Conservation (phyloP, 2,888 invertebrate genomes). For the Prostheceraeus crozeri region DNA sequence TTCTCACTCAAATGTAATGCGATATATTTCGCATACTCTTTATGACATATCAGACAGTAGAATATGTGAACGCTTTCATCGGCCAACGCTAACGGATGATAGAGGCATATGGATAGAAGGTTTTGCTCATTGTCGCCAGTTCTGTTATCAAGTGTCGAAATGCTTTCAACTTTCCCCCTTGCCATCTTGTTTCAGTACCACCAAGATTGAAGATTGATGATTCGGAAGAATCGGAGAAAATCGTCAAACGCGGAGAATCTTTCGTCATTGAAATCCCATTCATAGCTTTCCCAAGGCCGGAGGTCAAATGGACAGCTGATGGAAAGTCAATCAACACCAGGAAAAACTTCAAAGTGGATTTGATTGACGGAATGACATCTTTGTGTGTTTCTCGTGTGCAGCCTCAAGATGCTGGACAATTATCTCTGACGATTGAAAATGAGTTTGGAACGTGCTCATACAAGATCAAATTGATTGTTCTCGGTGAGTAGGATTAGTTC, state of each 20-base stretch:
- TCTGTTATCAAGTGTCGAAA: too few relatives aligned
- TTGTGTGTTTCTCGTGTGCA: slow-evolving; percentile 21
- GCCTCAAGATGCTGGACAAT: slow-evolving; percentile 42
- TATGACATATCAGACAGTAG: too few relatives aligned
- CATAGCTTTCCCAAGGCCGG: slow-evolving; percentile 43
- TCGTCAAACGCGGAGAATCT: slow-evolving; percentile 49
- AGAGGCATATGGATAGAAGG: too few relatives aligned
- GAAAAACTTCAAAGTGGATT: slow-evolving; percentile 34
- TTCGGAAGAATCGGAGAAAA: background rate
- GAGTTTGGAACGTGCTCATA: slow-evolving; percentile 47
- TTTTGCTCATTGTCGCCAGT: too few relatives aligned
- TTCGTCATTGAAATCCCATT: slow-evolving; percentile 45
- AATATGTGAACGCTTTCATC: too few relatives aligned
- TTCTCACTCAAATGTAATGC: too few relatives aligned
- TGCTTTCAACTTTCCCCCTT: too few relatives aligned
- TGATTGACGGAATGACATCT: slow-evolving; percentile 30
- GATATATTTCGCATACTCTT: too few relatives aligned
- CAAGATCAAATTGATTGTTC: slow-evolving; percentile 50
- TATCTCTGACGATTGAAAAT: slow-evolving; percentile 48
- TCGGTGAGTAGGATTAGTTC: slow-evolving; percentile 64
- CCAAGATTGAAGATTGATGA: background rate
- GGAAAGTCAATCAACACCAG: slow-evolving; percentile 16
- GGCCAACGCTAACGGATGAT: too few relatives aligned
- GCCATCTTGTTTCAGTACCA: slow-evolving; percentile 10
- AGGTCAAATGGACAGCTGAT: slow-evolving; percentile 42